Evolutionary conservation across 2,113 vertebrate species (phyloP).

Genomic region (Campylomormyrus numenius): DNA sequence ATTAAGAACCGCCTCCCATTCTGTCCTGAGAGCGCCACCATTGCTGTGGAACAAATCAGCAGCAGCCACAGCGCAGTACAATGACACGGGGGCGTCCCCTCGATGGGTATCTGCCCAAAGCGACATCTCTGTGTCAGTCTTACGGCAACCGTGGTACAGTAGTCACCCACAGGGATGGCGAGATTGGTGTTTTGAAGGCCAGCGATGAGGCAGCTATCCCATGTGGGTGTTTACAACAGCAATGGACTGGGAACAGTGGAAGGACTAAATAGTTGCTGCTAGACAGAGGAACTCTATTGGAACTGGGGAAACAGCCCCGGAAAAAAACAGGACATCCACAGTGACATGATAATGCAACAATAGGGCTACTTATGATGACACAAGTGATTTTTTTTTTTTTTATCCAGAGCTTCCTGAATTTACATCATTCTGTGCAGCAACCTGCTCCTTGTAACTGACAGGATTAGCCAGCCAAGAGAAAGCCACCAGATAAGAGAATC

Average conservation of each 20-base stretch:
- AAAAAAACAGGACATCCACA: not conserved
- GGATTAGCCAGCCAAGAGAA: not conserved
- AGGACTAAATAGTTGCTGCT: not conserved
- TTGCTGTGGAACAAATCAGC: not conserved
- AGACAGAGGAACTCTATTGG: not conserved
- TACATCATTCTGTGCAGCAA: not conserved
- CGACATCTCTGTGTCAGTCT: not conserved
- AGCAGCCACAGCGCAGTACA: not conserved
- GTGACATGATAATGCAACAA: not conserved
- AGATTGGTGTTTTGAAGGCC: not conserved
- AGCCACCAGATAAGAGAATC: not conserved
- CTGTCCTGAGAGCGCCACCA: not conserved
- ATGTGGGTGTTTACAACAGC: not conserved
- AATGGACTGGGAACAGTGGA: not conserved
- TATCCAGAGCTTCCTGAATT: not conserved
- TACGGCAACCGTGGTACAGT: not conserved
- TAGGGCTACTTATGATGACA: not conserved
- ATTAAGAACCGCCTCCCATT: not conserved
- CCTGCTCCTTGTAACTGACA: not conserved
- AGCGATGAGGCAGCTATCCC: not conserved
- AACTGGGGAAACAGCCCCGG: not conserved
- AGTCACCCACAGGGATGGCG: not conserved
- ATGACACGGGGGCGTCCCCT: not conserved
- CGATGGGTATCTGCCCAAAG: not conserved
- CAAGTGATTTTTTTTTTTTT: not conserved